Conservation (phyloP, 2,797 vertebrate species). For the Microcaecilia unicolor region DNA sequence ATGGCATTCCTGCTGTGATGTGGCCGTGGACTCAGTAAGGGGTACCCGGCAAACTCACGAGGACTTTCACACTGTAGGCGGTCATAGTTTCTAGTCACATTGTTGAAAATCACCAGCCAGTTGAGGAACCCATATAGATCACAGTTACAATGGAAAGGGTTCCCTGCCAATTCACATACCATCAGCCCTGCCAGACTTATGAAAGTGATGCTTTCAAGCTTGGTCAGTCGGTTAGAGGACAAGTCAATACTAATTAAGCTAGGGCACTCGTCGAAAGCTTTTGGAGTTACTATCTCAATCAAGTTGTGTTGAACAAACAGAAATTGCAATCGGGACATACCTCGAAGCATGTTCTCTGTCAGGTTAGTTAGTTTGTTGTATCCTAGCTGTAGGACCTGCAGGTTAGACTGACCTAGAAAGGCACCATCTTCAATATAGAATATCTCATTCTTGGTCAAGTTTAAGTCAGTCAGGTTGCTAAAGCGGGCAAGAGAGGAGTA, state of each 20-base stretch:
- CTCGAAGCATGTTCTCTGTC: conserved; percentile 91
- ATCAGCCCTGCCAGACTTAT: conserved; percentile 77
- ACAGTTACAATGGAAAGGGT: conserved; percentile 94
- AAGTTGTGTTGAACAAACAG: conserved; percentile 97
- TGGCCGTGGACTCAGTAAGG: conserved; percentile 77
- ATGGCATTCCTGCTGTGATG: conserved; percentile 84
- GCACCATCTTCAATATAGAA: conserved; percentile 93
- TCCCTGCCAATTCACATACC: conserved; percentile 93
- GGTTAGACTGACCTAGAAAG: conserved; percentile 87
- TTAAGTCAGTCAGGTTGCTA: conserved; percentile 94
- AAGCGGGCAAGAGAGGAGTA: conserved; percentile 93
- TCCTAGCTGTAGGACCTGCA: conserved; percentile 91
- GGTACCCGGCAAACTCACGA: conserved; percentile 81
- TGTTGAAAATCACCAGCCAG: conserved; percentile 94
- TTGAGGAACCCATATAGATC: conserved; percentile 85
- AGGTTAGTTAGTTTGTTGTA: conserved; percentile 95
- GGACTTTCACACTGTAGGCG: conserved; percentile 94
- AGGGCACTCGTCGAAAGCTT: conserved; percentile 90
- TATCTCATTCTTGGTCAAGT: conserved; percentile 97
- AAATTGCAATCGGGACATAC: conserved; percentile 85
- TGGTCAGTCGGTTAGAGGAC: conserved; percentile 90
- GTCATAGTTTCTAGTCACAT: conserved; percentile 93
- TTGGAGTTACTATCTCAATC: conserved; percentile 83
- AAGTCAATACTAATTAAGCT: conserved; percentile 93
- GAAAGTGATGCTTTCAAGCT: conserved; percentile 84